Conservation (phyloP, 2,113 vertebrate genomes). For the Otocyon megalotis region DNA sequence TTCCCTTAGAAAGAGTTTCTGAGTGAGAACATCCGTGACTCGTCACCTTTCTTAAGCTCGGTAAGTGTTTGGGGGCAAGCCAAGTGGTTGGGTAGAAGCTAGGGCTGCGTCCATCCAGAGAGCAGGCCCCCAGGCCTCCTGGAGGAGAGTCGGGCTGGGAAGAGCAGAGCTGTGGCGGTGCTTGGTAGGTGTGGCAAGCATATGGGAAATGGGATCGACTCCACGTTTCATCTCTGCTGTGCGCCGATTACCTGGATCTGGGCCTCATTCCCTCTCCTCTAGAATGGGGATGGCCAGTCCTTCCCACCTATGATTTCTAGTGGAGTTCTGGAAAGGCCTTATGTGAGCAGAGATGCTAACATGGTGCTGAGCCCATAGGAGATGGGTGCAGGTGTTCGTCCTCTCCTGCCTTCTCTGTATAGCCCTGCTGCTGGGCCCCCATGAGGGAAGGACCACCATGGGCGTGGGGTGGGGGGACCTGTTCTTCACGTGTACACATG, state of each 20-base stretch:
- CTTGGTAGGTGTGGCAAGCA: neutral
- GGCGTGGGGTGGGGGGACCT: rapidly evolving
- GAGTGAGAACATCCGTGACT: neutral
- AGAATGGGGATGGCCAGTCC: neutral
- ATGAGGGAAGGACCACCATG: neutral
- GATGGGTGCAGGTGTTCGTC: neutral
- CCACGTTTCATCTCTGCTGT: neutral
- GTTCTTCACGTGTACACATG: neutral
- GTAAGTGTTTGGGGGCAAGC: neutral
- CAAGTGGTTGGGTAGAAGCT: neutral
- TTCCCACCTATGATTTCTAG: neutral
- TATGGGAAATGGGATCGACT: neutral
- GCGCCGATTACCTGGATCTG: neutral
- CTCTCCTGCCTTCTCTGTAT: neutral
- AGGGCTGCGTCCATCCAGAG: neutral
- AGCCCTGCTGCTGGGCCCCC: neutral
- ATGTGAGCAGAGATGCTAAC: neutral
- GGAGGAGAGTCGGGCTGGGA: neutral
- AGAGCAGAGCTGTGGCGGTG: neutral
- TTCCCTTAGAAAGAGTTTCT: neutral
- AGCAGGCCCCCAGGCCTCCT: neutral
- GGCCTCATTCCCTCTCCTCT: neutral
- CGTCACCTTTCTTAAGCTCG: conserved; percentile 33
- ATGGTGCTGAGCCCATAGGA: neutral
- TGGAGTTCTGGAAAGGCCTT: rapidly evolving